phyloP scores from a whole-genome alignment of 2,797 vertebrate species.

The Babyrousa celebensis region DNA sequence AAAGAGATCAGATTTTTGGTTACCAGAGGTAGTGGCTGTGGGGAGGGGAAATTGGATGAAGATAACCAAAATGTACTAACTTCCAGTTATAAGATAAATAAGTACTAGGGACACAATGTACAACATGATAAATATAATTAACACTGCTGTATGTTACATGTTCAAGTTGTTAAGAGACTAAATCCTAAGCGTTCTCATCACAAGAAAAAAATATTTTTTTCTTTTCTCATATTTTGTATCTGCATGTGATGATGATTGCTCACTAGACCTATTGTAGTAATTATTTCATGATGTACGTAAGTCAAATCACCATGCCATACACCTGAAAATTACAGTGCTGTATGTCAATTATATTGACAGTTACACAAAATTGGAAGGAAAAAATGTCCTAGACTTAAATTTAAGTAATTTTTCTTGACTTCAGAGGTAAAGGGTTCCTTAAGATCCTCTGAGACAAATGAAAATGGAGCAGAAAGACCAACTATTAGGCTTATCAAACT shows the following conservation, averaged over 20 bases:
- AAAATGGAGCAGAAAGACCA: constrained; percentile 11
- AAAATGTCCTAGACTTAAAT: neutral
- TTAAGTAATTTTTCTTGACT: constrained; percentile 41
- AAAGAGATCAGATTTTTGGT: neutral
- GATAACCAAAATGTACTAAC: neutral
- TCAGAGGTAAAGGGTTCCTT: constrained; percentile 9
- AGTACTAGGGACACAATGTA: neutral
- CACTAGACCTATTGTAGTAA: neutral
- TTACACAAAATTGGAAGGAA: neutral
- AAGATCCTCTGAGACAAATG: neutral
- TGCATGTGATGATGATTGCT: neutral
- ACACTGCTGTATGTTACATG: neutral
- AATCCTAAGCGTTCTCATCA: neutral
- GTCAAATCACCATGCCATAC: neutral
- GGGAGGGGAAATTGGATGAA: neutral
- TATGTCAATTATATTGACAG: neutral
- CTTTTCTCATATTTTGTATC: neutral
- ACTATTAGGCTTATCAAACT: neutral
- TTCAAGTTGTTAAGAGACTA: neutral
- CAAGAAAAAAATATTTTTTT: neutral
- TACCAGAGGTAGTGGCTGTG: neutral
- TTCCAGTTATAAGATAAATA: neutral
- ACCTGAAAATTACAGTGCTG: neutral
- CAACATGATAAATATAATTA: neutral
- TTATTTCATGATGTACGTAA: neutral